These are phyloP conservation scores for Pogonognathellus flavescens DNA, from an alignment of 1,140 invertebrate species.

Conservation along the genomic window DNA sequence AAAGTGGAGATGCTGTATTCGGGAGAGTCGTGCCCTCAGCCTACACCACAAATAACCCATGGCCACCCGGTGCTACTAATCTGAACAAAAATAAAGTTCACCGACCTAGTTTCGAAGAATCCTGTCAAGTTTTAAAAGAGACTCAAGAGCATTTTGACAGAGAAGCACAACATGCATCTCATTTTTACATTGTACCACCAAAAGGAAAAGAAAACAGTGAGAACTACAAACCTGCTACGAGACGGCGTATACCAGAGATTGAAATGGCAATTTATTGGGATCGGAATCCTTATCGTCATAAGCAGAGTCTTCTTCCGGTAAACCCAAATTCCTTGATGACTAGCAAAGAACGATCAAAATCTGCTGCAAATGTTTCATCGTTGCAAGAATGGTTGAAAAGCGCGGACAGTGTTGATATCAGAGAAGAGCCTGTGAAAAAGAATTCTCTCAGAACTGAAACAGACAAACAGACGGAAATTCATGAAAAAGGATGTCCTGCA, in stretches of 20 bases:
- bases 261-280: conserved; percentile 62
- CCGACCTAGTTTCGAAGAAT: conserved; percentile 37
- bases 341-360: conserved; percentile 32
- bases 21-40: conserved; percentile 47
- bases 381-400: background rate
- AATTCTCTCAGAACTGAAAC: conserved; percentile 7
- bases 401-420: background rate
- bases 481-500: conserved; percentile 39
- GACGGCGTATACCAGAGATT: conserved; percentile 54
- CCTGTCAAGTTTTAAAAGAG: background rate
- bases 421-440: background rate
- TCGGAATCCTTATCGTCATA: conserved; percentile 52
- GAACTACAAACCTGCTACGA: background rate
- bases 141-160: background rate
- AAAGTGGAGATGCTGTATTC: conserved; percentile 45
- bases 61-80: conserved; percentile 55
- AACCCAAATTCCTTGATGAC: background rate
- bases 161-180: background rate
- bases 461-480: background rate
- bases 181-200: conserved; percentile 7
- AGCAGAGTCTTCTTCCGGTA: conserved; percentile 19
- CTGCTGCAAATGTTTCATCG: conserved; percentile 18
- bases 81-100: conserved; percentile 57
- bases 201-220: background rate
- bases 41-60: conserved; percentile 46